A percentile compares a stretch with the other conserved stretches of the same genome.
phyloP scores from a whole-genome alignment of 2,888 invertebrate genomes.

The Patella ulyssiponensis region DNA sequence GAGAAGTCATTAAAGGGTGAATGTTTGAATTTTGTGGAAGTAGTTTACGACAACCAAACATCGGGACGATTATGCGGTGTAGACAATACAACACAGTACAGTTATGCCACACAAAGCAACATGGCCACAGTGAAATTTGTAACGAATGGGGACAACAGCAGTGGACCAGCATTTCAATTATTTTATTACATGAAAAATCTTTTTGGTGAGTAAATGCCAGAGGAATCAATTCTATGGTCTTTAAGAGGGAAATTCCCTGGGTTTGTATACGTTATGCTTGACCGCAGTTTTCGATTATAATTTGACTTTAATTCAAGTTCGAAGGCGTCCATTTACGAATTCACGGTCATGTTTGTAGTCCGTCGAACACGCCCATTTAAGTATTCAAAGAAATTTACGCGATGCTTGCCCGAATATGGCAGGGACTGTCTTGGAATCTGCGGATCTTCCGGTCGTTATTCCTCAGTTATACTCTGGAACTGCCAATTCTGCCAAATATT shows the following conservation, averaged over 20 bases:
- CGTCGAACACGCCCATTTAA: no score
- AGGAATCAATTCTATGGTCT: no score
- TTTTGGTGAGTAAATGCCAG: background rate
- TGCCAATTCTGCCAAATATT: constrained; percentile 15
- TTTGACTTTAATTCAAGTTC: no score
- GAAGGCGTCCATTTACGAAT: no score
- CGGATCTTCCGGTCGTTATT: no score
- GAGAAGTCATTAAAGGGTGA: constrained; percentile 23
- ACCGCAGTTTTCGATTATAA: no score
- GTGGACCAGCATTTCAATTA: background rate
- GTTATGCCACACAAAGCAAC: background rate
- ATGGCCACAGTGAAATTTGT: background rate
- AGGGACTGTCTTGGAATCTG: no score
- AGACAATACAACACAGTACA: background rate
- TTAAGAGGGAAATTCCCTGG: no score
- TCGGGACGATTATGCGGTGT: constrained; percentile 23
- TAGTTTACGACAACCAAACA: constrained; percentile 17
- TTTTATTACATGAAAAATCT: background rate
- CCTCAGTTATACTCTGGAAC: constrained; percentile 14
- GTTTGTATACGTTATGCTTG: no score
- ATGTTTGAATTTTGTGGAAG: constrained; percentile 31
- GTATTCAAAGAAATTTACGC: no score
- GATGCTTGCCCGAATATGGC: no score
- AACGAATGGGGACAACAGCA: background rate
- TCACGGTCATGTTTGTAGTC: no score